Base-by-base conservation (phyloP, 2,888 invertebrate species). In the Acleris holmiana region DNA sequence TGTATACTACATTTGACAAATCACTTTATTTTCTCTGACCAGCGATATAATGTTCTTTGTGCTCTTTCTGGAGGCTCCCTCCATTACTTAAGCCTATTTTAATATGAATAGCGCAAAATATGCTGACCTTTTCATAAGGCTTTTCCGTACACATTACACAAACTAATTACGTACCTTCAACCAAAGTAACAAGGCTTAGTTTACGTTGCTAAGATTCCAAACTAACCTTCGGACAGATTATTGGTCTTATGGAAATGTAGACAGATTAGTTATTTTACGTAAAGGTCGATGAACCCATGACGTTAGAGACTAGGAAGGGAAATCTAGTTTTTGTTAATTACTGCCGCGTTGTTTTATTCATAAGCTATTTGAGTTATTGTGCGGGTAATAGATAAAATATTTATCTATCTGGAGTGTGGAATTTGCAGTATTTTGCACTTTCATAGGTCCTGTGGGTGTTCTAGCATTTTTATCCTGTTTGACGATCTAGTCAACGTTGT, bases 71-170 rank as follows among this genome's bases (percentile, higher is more conserved):
- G 53, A 53, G 19, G 61, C 44, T n/a, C 21, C 29, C 57, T 54
- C 48, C 46, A 40, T 60, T 55, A 65, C 65, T 59, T 49, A 55
- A 60, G 54, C 46, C 60, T 55, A 65, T 65, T 65, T 65, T 49
- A 65, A 60, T 60, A 65, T 60, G 65, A 65, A 65, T 65, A 65
- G 65, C 49, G 65, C 65, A 50, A 65, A 65, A 65, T 60, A 49
- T 65, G 65, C 65, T 65, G 65, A 65, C 60, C 65, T 60, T 60
- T 59, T 47, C 17, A 15, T 55, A 65, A 60, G 60, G 65, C 65
- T 65, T 65, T 64, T 65, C 65, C 54, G 65, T 59, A 46, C 15
- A 25, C 55, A 21, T 18, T 40, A 18, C 29, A 46, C 21, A n/a
- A 13, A 17, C 13, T 35, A 15, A 8, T 17, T 19, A 2, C 21